These are phyloP conservation scores for Yponomeuta sedellus DNA, from an alignment of 2,888 invertebrate species.

Conservation along the genomic window DNA sequence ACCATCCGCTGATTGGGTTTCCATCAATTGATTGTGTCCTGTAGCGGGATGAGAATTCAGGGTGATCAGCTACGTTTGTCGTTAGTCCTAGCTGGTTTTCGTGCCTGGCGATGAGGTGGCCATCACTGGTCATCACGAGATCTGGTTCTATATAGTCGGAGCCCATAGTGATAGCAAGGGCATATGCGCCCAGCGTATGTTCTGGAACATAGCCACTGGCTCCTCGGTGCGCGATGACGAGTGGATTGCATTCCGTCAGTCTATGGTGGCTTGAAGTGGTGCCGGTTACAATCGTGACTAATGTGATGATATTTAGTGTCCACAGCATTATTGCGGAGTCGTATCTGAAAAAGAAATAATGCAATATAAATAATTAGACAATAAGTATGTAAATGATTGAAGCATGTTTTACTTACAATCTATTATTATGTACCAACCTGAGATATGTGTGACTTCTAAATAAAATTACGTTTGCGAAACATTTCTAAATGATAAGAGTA, in stretches of 20 bases:
- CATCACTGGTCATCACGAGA: constrained; percentile 61
- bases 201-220: constrained; percentile 66
- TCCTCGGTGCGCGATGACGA: constrained; percentile 60
- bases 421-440: too few relatives aligned
- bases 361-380: neutral
- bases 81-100: constrained; percentile 58
- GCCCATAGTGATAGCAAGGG: constrained; percentile 62
- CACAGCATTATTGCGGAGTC: neutral
- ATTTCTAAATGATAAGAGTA: too few relatives aligned
- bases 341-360: neutral
- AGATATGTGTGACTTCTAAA: too few relatives aligned
- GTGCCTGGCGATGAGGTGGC: constrained; percentile 57
- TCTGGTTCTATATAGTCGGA: constrained; percentile 66
- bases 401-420: too few relatives aligned
- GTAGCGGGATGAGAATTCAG: constrained; percentile 52
- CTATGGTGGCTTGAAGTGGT: neutral
- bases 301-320: neutral
- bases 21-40: constrained; percentile 54
- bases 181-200: constrained; percentile 62
- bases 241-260: constrained; percentile 39
- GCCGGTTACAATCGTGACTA: neutral
- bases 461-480: too few relatives aligned
- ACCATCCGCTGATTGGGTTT: constrained; percentile 48
- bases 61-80: constrained; percentile 48
- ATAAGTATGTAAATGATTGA: too few relatives aligned